These are phyloP conservation scores for Tachysurus fulvidraco DNA, from an alignment of 2,113 vertebrate genomes.

Conservation along the genomic window DNA sequence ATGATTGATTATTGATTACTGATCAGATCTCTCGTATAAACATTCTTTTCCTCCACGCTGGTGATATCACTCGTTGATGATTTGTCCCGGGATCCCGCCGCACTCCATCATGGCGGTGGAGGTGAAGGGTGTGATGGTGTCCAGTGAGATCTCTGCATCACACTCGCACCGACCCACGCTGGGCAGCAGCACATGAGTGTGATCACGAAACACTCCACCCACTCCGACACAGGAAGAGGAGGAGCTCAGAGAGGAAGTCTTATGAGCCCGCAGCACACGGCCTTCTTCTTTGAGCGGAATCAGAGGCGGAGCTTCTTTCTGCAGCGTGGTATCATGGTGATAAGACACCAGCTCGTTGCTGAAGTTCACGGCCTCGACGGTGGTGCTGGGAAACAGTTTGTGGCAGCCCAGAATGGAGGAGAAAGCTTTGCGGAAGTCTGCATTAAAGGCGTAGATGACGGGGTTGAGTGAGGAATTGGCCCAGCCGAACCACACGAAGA, in stretches of 20 bases:
- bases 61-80: slow-evolving; percentile 29
- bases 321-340: slow-evolving; percentile 67
- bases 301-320: slow-evolving; percentile 63
- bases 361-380: slow-evolving; percentile 67
- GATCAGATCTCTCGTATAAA: background rate
- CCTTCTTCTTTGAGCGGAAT: slow-evolving; percentile 39
- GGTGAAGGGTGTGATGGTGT: slow-evolving; percentile 58
- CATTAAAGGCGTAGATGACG: slow-evolving; percentile 74
- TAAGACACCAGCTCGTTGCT: slow-evolving; percentile 72
- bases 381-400: slow-evolving; percentile 58
- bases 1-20: background rate
- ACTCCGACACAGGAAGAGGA: slow-evolving; percentile 34
- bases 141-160: slow-evolving; percentile 63
- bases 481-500: slow-evolving; percentile 78
- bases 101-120: slow-evolving; percentile 55
- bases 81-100: slow-evolving; percentile 59
- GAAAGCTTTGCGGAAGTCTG: slow-evolving; percentile 73
- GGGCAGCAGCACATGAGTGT: slow-evolving; percentile 55
- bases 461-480: slow-evolving; percentile 76
- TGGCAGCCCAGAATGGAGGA: slow-evolving; percentile 68
- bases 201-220: slow-evolving; percentile 10
- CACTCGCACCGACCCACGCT: slow-evolving; percentile 63
- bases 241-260: slow-evolving; percentile 33
- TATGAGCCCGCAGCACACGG: background rate
- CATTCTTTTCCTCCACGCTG: background rate